These are phyloP conservation scores for Stegastes partitus DNA, from an alignment of 2,113 vertebrate species.

Conservation along the genomic window DNA sequence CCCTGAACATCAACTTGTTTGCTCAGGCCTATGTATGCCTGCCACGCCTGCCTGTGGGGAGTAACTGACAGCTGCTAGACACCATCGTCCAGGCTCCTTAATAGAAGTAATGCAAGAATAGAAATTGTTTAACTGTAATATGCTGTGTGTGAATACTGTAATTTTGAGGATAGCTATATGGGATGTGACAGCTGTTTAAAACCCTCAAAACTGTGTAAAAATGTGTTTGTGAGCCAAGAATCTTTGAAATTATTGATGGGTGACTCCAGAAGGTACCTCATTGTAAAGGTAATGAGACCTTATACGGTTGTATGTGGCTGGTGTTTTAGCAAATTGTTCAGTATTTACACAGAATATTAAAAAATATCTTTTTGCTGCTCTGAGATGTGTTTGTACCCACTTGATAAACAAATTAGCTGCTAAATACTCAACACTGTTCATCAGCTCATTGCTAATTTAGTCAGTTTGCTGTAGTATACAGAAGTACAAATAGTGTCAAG, in stretches of 20 bases:
- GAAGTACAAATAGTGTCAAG: too few species aligned
- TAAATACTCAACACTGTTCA: too few species aligned
- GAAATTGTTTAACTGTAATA: not conserved
- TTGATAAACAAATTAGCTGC: not conserved
- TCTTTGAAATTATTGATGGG: too few species aligned
- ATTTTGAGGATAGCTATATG: too few species aligned
- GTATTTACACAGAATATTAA: not conserved
- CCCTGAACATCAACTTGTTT: conserved; percentile 87
- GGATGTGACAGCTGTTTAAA: too few species aligned
- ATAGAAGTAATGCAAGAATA: not conserved
- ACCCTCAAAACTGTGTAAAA: not conserved
- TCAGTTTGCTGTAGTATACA: too few species aligned
- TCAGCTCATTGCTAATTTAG: too few species aligned
- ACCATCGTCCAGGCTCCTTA: not conserved
- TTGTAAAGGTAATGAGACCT: not conserved
- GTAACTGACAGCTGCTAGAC: conserved; percentile 54
- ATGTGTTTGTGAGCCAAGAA: too few species aligned
- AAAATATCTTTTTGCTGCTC: not conserved
- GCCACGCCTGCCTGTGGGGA: conserved; percentile 86
- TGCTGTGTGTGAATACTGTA: not conserved
- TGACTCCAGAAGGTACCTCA: too few species aligned
- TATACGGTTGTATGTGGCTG: not conserved
- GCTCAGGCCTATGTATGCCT: conserved; percentile 86
- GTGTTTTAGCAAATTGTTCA: not conserved
- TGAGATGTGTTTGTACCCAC: not conserved